A percentile compares a stretch with the other conserved stretches of the same genome.
phyloP scores from a whole-genome alignment of 2,113 vertebrate genomes.

The Rhinolophus sinicus region DNA sequence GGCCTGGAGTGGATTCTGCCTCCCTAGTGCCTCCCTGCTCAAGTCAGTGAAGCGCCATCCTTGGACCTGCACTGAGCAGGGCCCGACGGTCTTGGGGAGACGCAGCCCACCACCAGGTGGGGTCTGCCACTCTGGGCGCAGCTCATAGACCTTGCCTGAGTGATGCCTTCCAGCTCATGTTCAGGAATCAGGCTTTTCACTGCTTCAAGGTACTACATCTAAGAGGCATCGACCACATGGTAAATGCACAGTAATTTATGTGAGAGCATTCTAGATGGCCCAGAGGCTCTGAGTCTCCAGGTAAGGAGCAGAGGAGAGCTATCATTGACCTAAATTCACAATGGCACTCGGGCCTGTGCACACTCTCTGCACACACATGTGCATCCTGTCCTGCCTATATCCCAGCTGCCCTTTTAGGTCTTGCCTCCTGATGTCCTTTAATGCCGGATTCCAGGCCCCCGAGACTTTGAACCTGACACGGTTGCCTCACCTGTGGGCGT shows the following conservation, averaged over 20 bases:
- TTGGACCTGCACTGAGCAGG: neutral
- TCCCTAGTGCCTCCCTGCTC: neutral
- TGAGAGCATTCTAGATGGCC: neutral
- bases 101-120: neutral
- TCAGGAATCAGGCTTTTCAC: neutral
- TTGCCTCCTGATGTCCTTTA: neutral
- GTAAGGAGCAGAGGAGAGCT: neutral
- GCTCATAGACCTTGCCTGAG: neutral
- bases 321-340: neutral
- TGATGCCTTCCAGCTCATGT: too few relatives aligned
- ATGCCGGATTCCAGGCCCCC: neutral
- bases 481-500: neutral
- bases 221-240: rapidly evolving
- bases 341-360: neutral
- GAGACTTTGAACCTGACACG: neutral
- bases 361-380: neutral
- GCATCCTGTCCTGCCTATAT: too few relatives aligned
- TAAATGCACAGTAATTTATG: rapidly evolving
- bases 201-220: neutral
- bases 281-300: neutral
- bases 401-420: neutral
- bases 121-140: neutral
- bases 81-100: neutral
- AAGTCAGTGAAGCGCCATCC: neutral
- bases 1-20: neutral